phyloP scores from a whole-genome alignment of 2,888 invertebrate species.

The Andrena dorsata region DNA sequence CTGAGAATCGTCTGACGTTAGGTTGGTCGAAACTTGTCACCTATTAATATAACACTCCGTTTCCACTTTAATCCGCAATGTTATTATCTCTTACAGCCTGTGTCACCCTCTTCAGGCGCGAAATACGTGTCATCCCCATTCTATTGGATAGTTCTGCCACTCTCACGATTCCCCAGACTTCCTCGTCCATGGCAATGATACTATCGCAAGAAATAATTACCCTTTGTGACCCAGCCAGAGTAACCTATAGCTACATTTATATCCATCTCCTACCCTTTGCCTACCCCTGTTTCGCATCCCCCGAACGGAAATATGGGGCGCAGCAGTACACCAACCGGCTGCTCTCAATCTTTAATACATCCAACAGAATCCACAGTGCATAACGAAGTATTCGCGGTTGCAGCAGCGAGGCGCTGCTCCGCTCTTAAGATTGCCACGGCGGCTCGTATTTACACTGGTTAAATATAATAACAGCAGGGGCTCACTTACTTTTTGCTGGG shows the following conservation, averaged over 20 bases:
- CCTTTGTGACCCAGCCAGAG: neutral
- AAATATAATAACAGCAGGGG: slow-evolving; percentile 66
- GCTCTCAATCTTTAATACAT: slow-evolving; percentile 45
- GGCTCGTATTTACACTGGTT: slow-evolving; percentile 55
- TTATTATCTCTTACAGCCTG: no score
- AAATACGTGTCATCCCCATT: no score
- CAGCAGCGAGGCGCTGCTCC: slow-evolving; percentile 8
- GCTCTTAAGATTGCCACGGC: slow-evolving; percentile 47
- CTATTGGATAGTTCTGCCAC: no score
- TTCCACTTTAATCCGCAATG: neutral
- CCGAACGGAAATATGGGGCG: neutral
- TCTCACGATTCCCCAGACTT: no score
- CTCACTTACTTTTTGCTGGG: slow-evolving; percentile 15
- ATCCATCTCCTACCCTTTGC: no score
- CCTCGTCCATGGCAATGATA: neutral
- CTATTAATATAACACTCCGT: neutral
- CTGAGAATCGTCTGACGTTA: neutral
- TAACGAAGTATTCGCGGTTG: slow-evolving; percentile 57
- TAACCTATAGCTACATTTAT: no score
- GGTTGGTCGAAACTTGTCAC: neutral
- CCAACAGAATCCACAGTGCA: slow-evolving; percentile 13
- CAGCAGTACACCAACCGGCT: neutral
- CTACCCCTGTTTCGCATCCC: neutral
- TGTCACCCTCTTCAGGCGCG: no score
- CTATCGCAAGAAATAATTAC: neutral